Evolutionary conservation across 2,888 invertebrate species (phyloP).

Genomic region (Reticulitermes lucifugus): DNA sequence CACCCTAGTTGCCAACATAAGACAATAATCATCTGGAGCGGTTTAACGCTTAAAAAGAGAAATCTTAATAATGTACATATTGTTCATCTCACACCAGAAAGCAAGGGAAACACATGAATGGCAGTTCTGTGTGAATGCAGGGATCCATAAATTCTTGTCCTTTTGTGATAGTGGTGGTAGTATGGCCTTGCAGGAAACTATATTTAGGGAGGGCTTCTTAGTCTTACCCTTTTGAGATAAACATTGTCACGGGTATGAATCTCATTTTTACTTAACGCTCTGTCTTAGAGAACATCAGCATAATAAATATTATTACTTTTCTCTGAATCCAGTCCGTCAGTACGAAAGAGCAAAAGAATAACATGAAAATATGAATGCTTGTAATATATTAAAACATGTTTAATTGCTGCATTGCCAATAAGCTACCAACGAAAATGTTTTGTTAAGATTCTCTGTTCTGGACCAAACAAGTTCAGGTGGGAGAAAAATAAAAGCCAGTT

Average conservation of each 20-base stretch:
- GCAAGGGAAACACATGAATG: constrained; percentile 16
- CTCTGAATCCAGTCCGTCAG: constrained; percentile 39
- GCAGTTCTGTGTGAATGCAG: constrained; percentile 15
- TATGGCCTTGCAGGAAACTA: constrained; percentile 44
- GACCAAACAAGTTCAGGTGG: constrained; percentile 10
- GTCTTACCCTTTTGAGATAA: neutral
- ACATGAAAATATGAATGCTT: constrained; percentile 30
- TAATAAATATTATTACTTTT: constrained; percentile 13
- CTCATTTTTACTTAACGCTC: constrained; percentile 47
- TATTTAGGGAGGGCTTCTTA: neutral
- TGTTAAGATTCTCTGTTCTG: constrained; percentile 18
- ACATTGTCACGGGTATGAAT: constrained; percentile 52
- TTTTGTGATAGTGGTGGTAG: constrained; percentile 32
- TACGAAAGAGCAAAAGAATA: constrained; percentile 37
- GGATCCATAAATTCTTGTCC: constrained; percentile 44
- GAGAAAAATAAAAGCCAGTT: constrained; percentile 27
- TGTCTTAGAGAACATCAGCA: constrained; percentile 19
- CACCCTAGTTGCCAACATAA: constrained; percentile 35
- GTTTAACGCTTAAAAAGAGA: neutral
- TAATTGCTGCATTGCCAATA: constrained; percentile 45
- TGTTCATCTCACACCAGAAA: neutral
- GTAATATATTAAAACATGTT: constrained; percentile 36
- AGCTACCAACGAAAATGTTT: constrained; percentile 41
- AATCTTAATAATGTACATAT: constrained; percentile 1
- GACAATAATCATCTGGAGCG: constrained; percentile 22